A percentile compares a stretch with the other conserved stretches of the same genome.
Evolutionary conservation across 2,888 invertebrate species (phyloP).

Genomic region (Lycophotia porphyrea): DNA sequence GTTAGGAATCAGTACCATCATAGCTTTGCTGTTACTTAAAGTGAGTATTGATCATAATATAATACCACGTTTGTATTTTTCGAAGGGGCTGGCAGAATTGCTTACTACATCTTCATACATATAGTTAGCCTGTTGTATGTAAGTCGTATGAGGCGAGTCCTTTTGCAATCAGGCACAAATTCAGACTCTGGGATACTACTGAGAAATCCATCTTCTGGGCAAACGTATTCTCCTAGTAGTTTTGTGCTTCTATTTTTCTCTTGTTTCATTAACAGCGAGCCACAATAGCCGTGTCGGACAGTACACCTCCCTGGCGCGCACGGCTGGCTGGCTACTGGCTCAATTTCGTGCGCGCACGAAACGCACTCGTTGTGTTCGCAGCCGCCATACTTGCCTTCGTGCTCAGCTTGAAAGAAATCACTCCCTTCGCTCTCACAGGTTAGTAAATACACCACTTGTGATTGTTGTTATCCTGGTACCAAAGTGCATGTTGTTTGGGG

Average conservation of each 20-base stretch:
- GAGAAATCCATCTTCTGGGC: background rate
- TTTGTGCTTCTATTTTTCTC: no score
- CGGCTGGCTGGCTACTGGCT: constrained; percentile 67
- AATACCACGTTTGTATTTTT: background rate
- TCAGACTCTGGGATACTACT: background rate
- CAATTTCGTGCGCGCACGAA: constrained; percentile 92
- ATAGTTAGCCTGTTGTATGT: background rate
- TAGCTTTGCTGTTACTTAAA: constrained; percentile 91
- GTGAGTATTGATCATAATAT: constrained; percentile 67
- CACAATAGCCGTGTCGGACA: constrained; percentile 58
- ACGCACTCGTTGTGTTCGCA: constrained; percentile 94
- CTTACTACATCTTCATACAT: background rate
- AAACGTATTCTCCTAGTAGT: constrained; percentile 11
- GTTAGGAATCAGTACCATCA: constrained; percentile 92
- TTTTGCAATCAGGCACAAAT: no score
- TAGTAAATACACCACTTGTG: constrained; percentile 52
- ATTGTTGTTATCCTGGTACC: constrained; percentile 33
- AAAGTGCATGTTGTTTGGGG: background rate
- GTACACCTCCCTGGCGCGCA: constrained; percentile 49
- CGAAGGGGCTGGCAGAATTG: background rate
- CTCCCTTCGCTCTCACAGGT: constrained; percentile 94
- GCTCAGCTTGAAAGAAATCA: constrained; percentile 82
- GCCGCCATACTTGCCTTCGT: constrained; percentile 91
- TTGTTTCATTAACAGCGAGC: constrained; percentile 65
- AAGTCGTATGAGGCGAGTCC: background rate